phyloP scores from a whole-genome alignment of 2,797 vertebrate species.

The Philypnodon macrostomus region DNA sequence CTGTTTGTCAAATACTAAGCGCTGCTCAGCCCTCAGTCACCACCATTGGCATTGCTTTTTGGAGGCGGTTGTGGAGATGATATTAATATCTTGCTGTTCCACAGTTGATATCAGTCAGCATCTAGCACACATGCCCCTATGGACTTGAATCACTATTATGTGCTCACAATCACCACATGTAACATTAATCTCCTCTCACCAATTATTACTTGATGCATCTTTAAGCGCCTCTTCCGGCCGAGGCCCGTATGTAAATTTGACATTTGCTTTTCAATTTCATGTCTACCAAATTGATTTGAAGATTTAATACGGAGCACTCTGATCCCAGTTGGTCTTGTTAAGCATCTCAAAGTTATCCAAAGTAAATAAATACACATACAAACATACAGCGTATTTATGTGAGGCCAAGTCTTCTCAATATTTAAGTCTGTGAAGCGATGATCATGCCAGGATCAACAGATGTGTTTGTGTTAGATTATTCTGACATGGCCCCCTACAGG shows the following conservation, averaged over 20 bases:
- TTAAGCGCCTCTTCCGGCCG: slow-evolving; percentile 30
- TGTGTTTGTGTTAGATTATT: slow-evolving; percentile 15
- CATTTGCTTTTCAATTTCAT: slow-evolving; percentile 51
- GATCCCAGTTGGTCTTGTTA: slow-evolving; percentile 64
- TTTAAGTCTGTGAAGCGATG: slow-evolving; percentile 13
- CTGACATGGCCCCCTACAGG: neutral
- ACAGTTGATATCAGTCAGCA: slow-evolving; percentile 43
- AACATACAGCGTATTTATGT: slow-evolving; percentile 18
- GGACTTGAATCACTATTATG: slow-evolving; percentile 27
- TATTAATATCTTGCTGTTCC: slow-evolving; percentile 37
- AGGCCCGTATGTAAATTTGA: slow-evolving; percentile 52
- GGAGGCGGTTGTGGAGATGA: slow-evolving; percentile 18
- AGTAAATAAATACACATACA: slow-evolving; percentile 4
- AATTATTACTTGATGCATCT: slow-evolving; percentile 33
- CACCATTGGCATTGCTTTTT: slow-evolving; percentile 15
- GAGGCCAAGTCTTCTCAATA: slow-evolving; percentile 5
- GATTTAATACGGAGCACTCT: slow-evolving; percentile 28
- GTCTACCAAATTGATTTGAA: slow-evolving; percentile 46
- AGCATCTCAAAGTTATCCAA: slow-evolving; percentile 13
- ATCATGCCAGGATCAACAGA: slow-evolving; percentile 26
- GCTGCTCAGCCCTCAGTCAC: slow-evolving; percentile 8
- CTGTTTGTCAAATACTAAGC: slow-evolving; percentile 31
- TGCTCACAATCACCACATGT: slow-evolving; percentile 31
- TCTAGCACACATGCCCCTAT: slow-evolving; percentile 40
- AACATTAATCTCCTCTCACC: slow-evolving; percentile 42